A percentile compares a stretch with the other conserved stretches of the same genome.
These are phyloP conservation scores for Schlechtendalia chinensis DNA, from an alignment of 1,140 invertebrate species.

Conservation along the genomic window DNA sequence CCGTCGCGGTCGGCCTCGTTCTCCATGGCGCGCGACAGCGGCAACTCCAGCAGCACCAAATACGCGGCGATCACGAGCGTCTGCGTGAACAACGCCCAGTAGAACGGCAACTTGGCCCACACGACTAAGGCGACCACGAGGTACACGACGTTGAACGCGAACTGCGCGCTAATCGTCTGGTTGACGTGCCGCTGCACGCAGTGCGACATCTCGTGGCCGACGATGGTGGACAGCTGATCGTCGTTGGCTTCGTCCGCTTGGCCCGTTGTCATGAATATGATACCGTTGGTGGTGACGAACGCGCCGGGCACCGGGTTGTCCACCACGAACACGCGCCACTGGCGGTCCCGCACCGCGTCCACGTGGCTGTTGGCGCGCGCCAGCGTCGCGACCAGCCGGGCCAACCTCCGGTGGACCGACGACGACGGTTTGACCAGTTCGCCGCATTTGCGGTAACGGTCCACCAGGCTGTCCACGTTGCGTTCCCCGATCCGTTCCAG, in stretches of 20 bases:
- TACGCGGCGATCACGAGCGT: rapidly evolving
- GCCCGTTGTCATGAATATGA: neutral
- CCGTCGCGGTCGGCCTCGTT: neutral
- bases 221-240: neutral
- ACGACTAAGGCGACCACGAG: rapidly evolving
- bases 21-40: rapidly evolving
- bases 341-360: neutral
- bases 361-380: neutral
- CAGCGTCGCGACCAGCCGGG: neutral
- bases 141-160: neutral
- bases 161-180: neutral
- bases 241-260: neutral
- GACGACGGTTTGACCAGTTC: too few species aligned
- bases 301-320: neutral
- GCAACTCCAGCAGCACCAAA: neutral
- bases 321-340: neutral
- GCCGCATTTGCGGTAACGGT: too few species aligned
- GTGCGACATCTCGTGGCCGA: neutral
- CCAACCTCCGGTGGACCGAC: too few species aligned
- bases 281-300: neutral
- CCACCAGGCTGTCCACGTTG: too few species aligned
- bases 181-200: neutral
- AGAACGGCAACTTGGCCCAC: neutral
- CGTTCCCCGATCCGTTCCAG: too few species aligned
- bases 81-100: neutral